Evolutionary conservation across 2,113 vertebrate species (phyloP).

Genomic region (Macquaria ambigua): DNA sequence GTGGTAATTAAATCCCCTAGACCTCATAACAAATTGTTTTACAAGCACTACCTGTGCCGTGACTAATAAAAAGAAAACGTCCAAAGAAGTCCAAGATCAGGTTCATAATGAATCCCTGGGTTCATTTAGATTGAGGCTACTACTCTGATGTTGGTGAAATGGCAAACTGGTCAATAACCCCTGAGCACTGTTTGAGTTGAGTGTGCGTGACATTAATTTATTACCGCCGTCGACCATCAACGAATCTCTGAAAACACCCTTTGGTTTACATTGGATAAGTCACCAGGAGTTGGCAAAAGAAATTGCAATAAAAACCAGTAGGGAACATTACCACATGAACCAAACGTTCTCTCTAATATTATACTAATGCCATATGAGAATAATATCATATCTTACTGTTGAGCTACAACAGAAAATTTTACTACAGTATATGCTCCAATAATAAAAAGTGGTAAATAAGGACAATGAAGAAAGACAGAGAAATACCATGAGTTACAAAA

Average conservation of each 20-base stretch:
- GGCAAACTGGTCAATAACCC: no score
- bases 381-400: neutral
- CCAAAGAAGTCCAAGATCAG: no score
- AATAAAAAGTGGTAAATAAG: neutral
- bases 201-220: neutral
- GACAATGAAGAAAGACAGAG: neutral
- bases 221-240: neutral
- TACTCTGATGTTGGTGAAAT: no score
- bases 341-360: neutral
- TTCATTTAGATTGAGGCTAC: no score
- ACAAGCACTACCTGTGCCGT: no score
- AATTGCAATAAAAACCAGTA: neutral
- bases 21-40: no score
- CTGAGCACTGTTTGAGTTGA: no score
- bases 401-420: neutral
- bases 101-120: no score
- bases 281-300: neutral
- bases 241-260: neutral
- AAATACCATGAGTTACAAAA: neutral
- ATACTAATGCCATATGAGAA: neutral
- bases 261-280: neutral
- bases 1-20: no score
- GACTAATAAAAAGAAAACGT: no score
- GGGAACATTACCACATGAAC: neutral
- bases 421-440: neutral